phyloP scores from a whole-genome alignment of 2,888 invertebrate species.

The Drosophila hamatofila region DNA sequence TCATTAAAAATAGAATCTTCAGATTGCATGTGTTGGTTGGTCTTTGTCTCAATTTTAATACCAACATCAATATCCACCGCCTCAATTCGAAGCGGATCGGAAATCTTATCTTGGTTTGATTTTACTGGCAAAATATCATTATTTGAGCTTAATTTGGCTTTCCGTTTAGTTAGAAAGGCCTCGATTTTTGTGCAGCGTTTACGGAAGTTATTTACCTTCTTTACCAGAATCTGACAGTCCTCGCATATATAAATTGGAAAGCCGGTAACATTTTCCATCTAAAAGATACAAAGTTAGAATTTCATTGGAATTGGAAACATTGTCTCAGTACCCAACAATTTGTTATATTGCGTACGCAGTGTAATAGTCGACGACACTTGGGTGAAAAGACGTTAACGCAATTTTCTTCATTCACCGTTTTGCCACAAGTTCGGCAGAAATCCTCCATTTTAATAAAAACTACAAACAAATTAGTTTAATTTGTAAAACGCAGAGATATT shows the following conservation, averaged over 20 bases:
- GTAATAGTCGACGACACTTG: constrained; percentile 40
- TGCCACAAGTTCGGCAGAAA: constrained; percentile 69
- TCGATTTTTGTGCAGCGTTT: constrained; percentile 66
- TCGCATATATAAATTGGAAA: constrained; percentile 53
- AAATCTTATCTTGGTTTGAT: constrained; percentile 2
- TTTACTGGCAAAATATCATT: neutral
- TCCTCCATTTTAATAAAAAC: constrained; percentile 51
- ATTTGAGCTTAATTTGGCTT: constrained; percentile 21
- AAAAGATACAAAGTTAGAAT: neutral
- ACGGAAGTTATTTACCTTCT: constrained; percentile 51
- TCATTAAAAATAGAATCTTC: neutral
- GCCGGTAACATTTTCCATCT: constrained; percentile 55
- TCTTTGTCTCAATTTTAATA: constrained; percentile 25
- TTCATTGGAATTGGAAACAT: neutral
- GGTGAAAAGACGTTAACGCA: constrained; percentile 47
- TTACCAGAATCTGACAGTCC: constrained; percentile 55
- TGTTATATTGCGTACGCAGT: constrained; percentile 49
- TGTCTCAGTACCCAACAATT: constrained; percentile 63
- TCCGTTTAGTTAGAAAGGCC: constrained; percentile 43
- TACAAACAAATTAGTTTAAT: neutral
- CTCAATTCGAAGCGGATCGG: constrained; percentile 54
- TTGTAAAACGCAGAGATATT: constrained; percentile 13
- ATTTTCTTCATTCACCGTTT: constrained; percentile 38
- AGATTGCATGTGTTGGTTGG: neutral
- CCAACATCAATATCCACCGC: neutral